These are phyloP conservation scores for Tachuris rubrigastra DNA, from an alignment of 2,113 vertebrate species.

Conservation along the genomic window DNA sequence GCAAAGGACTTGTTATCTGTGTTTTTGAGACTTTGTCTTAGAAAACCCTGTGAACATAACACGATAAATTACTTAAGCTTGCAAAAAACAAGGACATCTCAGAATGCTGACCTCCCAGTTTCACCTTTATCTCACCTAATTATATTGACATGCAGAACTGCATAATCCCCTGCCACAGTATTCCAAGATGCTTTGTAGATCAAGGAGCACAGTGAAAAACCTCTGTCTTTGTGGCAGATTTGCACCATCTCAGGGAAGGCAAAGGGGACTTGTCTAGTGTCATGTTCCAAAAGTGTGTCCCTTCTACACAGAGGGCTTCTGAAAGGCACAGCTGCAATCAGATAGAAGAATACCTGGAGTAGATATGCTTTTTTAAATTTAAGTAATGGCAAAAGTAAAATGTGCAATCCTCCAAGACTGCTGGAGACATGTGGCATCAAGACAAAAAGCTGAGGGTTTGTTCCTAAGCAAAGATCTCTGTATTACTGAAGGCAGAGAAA, in stretches of 20 bases:
- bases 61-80: conserved; percentile 64
- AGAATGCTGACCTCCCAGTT: conserved; percentile 3
- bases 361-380: neutral
- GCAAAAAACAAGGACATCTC: conserved; percentile 57
- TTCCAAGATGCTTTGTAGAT: neutral
- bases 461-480: neutral
- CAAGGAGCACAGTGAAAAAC: neutral
- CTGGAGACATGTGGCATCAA: neutral
- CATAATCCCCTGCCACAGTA: neutral
- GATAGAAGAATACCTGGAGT: neutral
- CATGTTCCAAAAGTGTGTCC: neutral
- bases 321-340: neutral
- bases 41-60: conserved; percentile 59
- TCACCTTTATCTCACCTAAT: conserved; percentile 52
- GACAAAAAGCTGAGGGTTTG: neutral
- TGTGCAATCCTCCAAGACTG: neutral
- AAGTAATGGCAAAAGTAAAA: neutral
- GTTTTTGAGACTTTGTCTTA: conserved; percentile 68
- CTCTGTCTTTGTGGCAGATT: neutral
- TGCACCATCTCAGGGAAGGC: neutral
- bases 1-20: conserved; percentile 32
- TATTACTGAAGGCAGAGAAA: neutral
- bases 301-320: neutral
- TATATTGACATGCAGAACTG: conserved; percentile 4
- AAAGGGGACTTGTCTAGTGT: neutral